phyloP scores from a whole-genome alignment of 2,888 invertebrate species.

The Calliphora vomitoria region DNA sequence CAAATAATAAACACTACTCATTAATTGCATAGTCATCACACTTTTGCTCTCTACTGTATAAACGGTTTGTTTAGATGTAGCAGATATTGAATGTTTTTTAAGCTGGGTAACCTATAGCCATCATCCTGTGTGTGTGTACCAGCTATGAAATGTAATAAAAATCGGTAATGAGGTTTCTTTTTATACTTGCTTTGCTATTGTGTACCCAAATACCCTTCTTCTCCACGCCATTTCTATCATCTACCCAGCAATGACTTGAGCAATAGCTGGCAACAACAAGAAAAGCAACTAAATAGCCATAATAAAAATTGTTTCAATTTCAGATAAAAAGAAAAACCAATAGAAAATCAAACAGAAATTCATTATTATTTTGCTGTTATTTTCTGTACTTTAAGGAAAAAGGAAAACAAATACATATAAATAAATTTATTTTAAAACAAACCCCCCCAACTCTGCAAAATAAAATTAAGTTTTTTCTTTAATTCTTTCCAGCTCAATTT shows the following conservation, averaged over 20 bases:
- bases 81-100: not conserved
- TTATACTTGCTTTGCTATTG: not conserved
- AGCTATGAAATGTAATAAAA: constrained; percentile 52
- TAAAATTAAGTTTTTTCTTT: not conserved
- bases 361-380: constrained; percentile 34
- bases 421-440: constrained; percentile 20
- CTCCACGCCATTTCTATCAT: not conserved
- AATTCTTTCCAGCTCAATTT: not conserved
- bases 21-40: too few species aligned
- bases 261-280: not conserved
- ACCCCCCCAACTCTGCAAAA: not conserved
- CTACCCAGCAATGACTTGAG: not conserved
- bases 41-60: not conserved
- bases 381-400: not conserved
- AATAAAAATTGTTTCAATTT: constrained; percentile 51
- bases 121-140: constrained; percentile 2
- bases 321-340: constrained; percentile 48
- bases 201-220: constrained; percentile 30
- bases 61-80: not conserved
- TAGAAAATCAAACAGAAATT: constrained; percentile 48
- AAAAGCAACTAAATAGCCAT: constrained; percentile 10
- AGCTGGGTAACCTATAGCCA: not conserved
- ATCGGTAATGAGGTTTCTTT: constrained; percentile 53
- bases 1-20: too few species aligned
- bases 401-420: not conserved